Evolutionary conservation across 2,797 vertebrate genomes (phyloP).

Genomic region (Scolopax bukidnonensis): DNA sequence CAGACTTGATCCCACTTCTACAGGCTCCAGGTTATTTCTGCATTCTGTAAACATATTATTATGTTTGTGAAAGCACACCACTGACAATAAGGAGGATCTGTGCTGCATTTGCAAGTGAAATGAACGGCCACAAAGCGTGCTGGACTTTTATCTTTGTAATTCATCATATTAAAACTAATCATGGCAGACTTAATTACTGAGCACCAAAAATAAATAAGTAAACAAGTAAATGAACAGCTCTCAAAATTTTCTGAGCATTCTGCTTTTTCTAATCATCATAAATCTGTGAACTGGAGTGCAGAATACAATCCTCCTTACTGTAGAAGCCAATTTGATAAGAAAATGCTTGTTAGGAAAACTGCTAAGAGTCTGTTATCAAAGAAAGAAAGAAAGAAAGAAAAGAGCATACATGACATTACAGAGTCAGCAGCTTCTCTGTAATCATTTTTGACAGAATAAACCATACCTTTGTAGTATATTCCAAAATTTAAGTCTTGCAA

Average conservation of each 20-base stretch:
- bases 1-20: not conserved
- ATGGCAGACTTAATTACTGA: not conserved
- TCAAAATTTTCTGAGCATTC: not conserved
- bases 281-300: not conserved
- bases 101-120: not conserved
- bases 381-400: not conserved
- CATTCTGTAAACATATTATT: not conserved
- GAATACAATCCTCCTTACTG: not conserved
- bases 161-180: conserved; percentile 7
- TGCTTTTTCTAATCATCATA: not conserved
- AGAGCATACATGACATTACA: not conserved
- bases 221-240: not conserved
- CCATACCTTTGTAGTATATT: not conserved
- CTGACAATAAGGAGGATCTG: not conserved
- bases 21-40: not conserved
- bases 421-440: not conserved
- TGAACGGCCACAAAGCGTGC: not conserved
- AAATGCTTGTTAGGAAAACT: not conserved
- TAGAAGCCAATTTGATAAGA: not conserved
- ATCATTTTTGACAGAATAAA: not conserved
- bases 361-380: not conserved
- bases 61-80: not conserved
- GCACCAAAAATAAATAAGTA: not conserved
- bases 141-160: not conserved
- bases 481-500: not conserved